phyloP scores from a whole-genome alignment of 2,797 vertebrate species.

The Phrynocephalus forsythii region DNA sequence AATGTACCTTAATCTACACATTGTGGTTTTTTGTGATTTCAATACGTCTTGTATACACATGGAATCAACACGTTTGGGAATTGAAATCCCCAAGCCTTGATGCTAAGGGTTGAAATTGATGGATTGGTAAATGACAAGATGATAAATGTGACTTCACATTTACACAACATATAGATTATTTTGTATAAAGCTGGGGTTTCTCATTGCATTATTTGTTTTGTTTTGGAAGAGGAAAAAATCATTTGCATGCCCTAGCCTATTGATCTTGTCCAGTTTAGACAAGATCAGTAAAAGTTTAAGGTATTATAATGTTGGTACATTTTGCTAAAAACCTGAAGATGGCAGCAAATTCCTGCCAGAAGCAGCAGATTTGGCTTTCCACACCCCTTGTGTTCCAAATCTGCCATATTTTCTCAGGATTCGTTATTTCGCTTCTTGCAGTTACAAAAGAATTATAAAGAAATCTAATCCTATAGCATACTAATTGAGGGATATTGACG shows the following conservation, averaged over 20 bases:
- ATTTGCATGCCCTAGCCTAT: neutral
- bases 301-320: neutral
- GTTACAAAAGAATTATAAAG: slow-evolving; percentile 51
- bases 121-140: neutral
- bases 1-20: neutral
- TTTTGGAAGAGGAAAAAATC: neutral
- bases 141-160: neutral
- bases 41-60: neutral
- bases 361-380: neutral
- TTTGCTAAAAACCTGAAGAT: slow-evolving; percentile 73
- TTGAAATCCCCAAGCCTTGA: neutral
- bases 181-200: neutral
- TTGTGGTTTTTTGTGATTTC: neutral
- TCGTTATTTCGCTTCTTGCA: slow-evolving; percentile 54
- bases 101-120: neutral
- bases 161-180: neutral
- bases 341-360: slow-evolving; percentile 75
- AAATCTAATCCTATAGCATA: slow-evolving; percentile 73
- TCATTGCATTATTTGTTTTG: neutral
- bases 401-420: slow-evolving; percentile 50
- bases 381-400: too few relatives aligned
- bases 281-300: rapidly evolving
- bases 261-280: neutral
- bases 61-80: neutral
- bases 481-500: slow-evolving; percentile 75